Evolutionary conservation across 2,113 vertebrate genomes (phyloP).

Genomic region (Hypomesus transpacificus): DNA sequence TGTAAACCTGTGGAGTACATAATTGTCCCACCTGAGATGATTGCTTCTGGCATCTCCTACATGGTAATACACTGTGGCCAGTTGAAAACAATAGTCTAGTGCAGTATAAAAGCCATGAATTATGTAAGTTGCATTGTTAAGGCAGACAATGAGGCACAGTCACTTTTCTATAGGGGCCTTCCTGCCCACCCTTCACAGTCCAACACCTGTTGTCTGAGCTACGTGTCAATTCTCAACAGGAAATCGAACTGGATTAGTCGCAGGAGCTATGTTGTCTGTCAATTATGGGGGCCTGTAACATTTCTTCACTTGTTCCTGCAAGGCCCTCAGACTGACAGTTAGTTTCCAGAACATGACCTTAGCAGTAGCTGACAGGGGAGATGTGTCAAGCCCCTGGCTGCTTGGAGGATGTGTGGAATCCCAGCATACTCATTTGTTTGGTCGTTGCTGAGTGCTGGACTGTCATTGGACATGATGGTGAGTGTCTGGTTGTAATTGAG

Average conservation of each 20-base stretch:
- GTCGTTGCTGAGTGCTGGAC: conserved; percentile 31
- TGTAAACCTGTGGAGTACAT: conserved; percentile 13
- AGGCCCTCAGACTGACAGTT: not conserved
- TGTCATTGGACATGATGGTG: not conserved
- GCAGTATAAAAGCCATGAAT: not conserved
- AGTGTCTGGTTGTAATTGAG: conserved; percentile 43
- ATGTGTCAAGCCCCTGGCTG: conserved; percentile 25
- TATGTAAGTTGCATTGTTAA: not conserved
- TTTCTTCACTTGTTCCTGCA: too few relatives aligned
- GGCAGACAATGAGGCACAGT: too few relatives aligned
- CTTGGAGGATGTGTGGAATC: conserved; percentile 45
- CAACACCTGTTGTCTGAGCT: too few relatives aligned
- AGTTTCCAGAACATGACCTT: conserved; percentile 10
- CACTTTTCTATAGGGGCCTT: too few relatives aligned
- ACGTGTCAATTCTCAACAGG: too few relatives aligned
- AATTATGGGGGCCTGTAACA: too few relatives aligned
- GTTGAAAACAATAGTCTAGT: not conserved
- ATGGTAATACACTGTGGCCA: conserved; percentile 5
- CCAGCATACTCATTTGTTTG: conserved; percentile 45
- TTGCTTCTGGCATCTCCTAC: conserved; percentile 12
- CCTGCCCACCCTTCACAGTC: too few relatives aligned
- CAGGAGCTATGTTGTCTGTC: too few relatives aligned
- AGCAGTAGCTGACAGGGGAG: not conserved
- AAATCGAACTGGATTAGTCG: too few relatives aligned
- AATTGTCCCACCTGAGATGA: conserved; percentile 34